Evolutionary conservation across 2,113 vertebrate genomes (phyloP), one percentile per base, ranked within the genome.

Genomic region (Strigops habroptila): DNA sequence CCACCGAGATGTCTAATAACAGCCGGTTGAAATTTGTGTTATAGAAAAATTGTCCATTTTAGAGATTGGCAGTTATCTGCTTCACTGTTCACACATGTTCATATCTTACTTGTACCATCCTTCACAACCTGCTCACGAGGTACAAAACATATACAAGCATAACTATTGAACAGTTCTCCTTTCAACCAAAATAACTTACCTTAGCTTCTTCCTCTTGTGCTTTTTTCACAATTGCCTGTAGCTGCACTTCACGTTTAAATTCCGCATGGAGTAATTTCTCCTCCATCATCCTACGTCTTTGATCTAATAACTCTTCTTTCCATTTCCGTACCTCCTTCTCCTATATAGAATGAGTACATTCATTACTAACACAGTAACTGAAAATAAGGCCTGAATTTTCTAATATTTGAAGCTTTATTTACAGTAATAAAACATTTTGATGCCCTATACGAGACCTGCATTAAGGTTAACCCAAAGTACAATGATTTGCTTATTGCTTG

Each of bases 191-290:
- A 7, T 19, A 76, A 39, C 48, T 48, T 83, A 99, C 99, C 98
- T 99, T 99, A 33, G 99, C 99, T 93, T 99, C 99, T 95, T 99
- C 99, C 88, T 99, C 99, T 91, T 99, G 99, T 13, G 99, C 99
- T 97, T 99, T 99, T 95, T 99, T 99, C 92, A 99, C 99, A 82
- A 99, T 99, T 35, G 99, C 99, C 95, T 99, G 99, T 44, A 99
- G 98, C 68, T 99, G 99, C 43, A 99, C 98, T 92, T 99, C 99
- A 39, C 99, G 98, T 96, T 99, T 99, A 86, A 99, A 99, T 95
- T 99, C 99, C 0, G 99, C 99, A 83, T 99, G 99, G 69, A 99
- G 98, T 48, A 99, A 95, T 86, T 99, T 99, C 96, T 99, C 99
- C 86, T 99, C 99, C 99, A 99, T 99, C 99, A 99, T 99, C 80